Evolutionary conservation across 2,113 vertebrate genomes (phyloP).

Genomic region (Microtus richardsoni): DNA sequence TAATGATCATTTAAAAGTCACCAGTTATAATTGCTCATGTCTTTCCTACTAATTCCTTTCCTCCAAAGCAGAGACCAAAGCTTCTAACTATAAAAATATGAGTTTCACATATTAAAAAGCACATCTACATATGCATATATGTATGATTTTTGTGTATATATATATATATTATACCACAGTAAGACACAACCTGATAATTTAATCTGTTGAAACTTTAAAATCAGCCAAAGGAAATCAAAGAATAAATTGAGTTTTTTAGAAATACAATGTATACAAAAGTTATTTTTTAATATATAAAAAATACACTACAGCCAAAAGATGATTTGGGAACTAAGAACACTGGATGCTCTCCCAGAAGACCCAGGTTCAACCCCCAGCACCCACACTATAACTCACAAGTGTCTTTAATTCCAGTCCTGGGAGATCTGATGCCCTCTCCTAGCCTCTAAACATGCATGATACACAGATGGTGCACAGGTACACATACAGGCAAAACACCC

Average conservation of each 20-base stretch:
- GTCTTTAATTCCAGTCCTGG: not conserved
- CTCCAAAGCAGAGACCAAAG: conserved; percentile 23
- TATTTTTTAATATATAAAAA: conserved; percentile 7
- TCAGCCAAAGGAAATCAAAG: not conserved
- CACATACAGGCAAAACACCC: no score
- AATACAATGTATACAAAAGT: not conserved
- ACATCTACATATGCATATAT: not conserved
- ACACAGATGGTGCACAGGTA: not conserved
- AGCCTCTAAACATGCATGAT: no score
- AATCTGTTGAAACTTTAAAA: conserved; percentile 21
- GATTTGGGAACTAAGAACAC: not conserved
- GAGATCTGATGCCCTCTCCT: not conserved
- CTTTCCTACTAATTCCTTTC: conserved; percentile 4
- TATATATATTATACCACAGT: not conserved
- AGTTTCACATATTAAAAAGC: not conserved
- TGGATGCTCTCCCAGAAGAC: not conserved
- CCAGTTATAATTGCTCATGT: not conserved
- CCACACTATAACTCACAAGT: not conserved
- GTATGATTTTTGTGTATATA: no score
- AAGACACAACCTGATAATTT: not conserved
- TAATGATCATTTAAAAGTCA: conserved; percentile 16
- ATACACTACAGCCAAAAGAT: not conserved
- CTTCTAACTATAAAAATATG: conserved; percentile 10
- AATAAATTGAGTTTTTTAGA: not conserved
- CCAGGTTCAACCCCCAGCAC: no score